Percentiles rank a stretch among this genome's conserved stretches.
Conservation (phyloP, 2,113 vertebrate genomes). For the Gallinago jamesoni region DNA sequence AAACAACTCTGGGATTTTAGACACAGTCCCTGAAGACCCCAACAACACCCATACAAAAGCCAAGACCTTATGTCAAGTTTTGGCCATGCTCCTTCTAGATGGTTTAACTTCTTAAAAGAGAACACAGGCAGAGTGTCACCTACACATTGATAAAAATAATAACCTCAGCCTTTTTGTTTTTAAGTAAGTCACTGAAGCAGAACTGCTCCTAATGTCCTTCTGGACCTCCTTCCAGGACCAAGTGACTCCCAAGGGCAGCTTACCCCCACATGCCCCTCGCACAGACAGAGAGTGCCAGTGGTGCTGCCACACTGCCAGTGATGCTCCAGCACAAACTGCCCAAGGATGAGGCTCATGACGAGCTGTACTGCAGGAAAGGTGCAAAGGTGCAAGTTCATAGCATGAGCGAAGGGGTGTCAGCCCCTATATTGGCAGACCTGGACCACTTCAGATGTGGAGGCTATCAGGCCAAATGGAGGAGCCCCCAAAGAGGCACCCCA, state of each 20-base stretch:
- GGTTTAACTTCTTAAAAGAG: background rate
- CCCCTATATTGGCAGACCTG: background rate
- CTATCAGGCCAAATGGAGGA: background rate
- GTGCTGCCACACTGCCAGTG: background rate
- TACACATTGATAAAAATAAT: background rate
- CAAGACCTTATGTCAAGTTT: background rate
- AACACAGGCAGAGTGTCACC: background rate
- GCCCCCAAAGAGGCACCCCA: background rate
- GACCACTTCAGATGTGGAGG: too few relatives aligned
- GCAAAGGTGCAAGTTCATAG: background rate
- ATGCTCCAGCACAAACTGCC: background rate
- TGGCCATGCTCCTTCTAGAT: background rate
- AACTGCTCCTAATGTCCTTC: background rate
- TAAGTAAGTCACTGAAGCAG: background rate
- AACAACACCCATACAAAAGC: background rate
- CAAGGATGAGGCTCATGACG: background rate
- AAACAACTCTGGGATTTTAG: background rate
- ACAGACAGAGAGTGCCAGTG: accelerated
- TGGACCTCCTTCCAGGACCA: background rate
- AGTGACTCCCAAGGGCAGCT: background rate
- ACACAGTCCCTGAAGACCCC: background rate
- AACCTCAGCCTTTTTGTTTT: background rate
- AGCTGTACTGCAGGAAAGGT: background rate
- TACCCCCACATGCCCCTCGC: background rate
- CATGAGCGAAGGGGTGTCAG: background rate